These are phyloP conservation scores for Ramphastos sulfuratus DNA, from an alignment of 2,113 vertebrate species.

Conservation along the genomic window DNA sequence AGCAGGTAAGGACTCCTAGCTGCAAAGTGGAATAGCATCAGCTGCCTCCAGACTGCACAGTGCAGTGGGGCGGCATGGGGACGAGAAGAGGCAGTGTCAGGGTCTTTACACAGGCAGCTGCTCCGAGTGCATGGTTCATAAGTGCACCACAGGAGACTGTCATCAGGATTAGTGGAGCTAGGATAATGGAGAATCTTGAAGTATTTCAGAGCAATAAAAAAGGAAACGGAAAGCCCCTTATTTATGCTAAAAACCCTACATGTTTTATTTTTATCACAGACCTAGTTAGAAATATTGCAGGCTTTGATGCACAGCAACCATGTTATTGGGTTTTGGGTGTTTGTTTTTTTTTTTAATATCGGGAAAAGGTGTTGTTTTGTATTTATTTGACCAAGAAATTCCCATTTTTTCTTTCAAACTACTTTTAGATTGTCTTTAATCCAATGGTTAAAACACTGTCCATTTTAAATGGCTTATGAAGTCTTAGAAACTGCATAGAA, in stretches of 20 bases:
- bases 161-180: neutral
- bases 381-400: neutral
- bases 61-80: rapidly evolving
- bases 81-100: neutral
- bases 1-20: neutral
- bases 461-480: neutral
- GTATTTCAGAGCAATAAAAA: neutral
- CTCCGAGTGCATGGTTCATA: rapidly evolving
- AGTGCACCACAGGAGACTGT: neutral
- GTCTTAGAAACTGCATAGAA: neutral
- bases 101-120: neutral
- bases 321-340: rapidly evolving
- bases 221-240: neutral
- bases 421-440: neutral
- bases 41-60: rapidly evolving
- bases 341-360: neutral
- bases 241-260: neutral
- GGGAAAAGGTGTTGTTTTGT: neutral
- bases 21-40: rapidly evolving
- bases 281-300: neutral
- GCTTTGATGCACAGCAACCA: neutral
- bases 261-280: neutral
- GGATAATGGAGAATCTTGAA: neutral
- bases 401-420: neutral
- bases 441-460: neutral